Conservation (phyloP, 2,113 vertebrate species). For the Arizona elegans region DNA sequence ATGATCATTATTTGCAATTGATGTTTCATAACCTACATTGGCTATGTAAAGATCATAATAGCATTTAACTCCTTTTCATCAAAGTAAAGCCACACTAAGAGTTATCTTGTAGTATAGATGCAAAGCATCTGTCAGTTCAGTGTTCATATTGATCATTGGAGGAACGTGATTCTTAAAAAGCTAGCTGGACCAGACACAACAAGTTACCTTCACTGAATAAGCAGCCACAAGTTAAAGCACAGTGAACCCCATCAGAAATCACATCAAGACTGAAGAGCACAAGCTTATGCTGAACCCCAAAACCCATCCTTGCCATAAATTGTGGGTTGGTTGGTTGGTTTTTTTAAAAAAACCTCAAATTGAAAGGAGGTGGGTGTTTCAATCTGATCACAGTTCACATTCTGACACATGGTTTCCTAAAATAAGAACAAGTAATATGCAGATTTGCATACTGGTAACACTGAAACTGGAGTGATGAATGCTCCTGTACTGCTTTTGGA, state of each 20-base stretch:
- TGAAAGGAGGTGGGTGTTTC: background rate
- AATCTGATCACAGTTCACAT: background rate
- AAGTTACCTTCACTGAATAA: background rate
- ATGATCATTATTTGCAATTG: background rate
- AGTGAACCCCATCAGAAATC: background rate
- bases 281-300: no score
- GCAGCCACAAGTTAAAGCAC: background rate
- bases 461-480: background rate
- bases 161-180: background rate
- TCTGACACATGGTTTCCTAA: no score
- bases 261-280: background rate
- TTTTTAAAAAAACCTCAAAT: background rate
- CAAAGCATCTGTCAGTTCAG: background rate
- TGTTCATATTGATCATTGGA: background rate
- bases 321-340: no score
- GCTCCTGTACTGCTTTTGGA: background rate
- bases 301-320: background rate
- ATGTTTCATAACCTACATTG: background rate
- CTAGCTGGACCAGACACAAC: background rate
- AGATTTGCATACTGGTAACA: background rate
- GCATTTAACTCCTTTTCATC: constrained; percentile 26
- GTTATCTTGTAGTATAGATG: constrained; percentile 34
- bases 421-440: background rate
- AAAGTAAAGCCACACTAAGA: constrained; percentile 32
- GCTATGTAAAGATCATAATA: background rate